A percentile compares a stretch with the other conserved stretches of the same genome.
These are phyloP conservation scores for Agriopis aurantiaria DNA, from an alignment of 2,888 invertebrate species.

Conservation along the genomic window DNA sequence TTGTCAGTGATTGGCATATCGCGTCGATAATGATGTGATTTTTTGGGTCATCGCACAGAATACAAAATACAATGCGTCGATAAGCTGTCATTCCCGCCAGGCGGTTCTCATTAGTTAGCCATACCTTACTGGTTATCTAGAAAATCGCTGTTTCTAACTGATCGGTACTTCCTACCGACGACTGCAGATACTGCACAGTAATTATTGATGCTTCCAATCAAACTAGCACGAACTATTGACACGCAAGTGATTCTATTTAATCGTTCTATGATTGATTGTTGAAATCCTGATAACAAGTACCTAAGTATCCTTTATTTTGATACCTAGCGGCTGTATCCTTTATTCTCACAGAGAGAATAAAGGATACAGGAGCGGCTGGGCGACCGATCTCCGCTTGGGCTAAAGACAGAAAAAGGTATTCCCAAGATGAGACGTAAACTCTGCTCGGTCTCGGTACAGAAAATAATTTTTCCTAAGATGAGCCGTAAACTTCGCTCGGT, in stretches of 20 bases:
- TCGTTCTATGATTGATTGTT: neutral
- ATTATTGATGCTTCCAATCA: neutral
- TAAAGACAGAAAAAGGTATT: no score
- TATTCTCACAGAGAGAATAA: no score
- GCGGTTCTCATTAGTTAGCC: neutral
- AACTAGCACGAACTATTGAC: neutral
- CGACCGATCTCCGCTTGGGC: no score
- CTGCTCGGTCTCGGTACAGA: no score
- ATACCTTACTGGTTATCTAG: neutral
- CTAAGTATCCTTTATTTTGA: no score
- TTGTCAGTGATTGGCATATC: slow-evolving; percentile 22
- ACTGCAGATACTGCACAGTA: neutral
- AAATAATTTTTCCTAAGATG: no score
- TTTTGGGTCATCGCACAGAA: slow-evolving; percentile 21
- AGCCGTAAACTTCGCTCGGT: no score
- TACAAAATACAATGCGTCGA: neutral
- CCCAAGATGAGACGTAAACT: no score
- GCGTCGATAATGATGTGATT: slow-evolving; percentile 9
- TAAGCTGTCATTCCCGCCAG: slow-evolving; percentile 3
- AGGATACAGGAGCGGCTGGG: no score
- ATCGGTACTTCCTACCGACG: neutral
- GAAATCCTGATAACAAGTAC: neutral
- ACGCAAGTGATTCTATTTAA: neutral
- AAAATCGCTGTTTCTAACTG: neutral
- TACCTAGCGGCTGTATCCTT: no score